Conservation (phyloP, 2,113 vertebrate species). For the Anoura caudifer region DNA sequence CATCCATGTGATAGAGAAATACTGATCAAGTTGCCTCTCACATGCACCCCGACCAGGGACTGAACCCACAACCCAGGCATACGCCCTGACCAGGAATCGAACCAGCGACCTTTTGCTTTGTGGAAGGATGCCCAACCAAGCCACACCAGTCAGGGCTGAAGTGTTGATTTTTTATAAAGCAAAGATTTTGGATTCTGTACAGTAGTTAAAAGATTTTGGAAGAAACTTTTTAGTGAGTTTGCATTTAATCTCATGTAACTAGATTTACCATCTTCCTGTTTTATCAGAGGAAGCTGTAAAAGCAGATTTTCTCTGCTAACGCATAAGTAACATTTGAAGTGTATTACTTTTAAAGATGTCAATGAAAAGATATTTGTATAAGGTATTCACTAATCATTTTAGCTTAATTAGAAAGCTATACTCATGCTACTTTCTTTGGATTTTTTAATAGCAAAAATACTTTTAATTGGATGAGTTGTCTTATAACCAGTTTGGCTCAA, state of each 20-base stretch:
- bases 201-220: not conserved
- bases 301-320: not conserved
- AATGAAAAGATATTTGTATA: constrained; percentile 27
- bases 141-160: not conserved
- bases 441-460: constrained; percentile 10
- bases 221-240: not conserved
- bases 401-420: constrained; percentile 9
- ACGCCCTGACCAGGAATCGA: too few species aligned
- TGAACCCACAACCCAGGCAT: too few species aligned
- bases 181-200: not conserved
- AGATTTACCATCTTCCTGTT: not conserved
- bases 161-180: not conserved
- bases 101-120: too few species aligned
- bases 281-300: not conserved
- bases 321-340: not conserved
- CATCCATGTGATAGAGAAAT: too few species aligned
- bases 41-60: too few species aligned
- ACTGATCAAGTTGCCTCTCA: too few species aligned
- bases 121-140: too few species aligned
- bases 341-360: not conserved
- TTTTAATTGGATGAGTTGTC: not conserved
- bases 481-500: not conserved
- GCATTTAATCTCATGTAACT: not conserved
- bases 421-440: not conserved
- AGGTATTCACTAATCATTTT: not conserved